Conservation (phyloP, 2,113 vertebrate species). For the Oreochromis niloticus region DNA sequence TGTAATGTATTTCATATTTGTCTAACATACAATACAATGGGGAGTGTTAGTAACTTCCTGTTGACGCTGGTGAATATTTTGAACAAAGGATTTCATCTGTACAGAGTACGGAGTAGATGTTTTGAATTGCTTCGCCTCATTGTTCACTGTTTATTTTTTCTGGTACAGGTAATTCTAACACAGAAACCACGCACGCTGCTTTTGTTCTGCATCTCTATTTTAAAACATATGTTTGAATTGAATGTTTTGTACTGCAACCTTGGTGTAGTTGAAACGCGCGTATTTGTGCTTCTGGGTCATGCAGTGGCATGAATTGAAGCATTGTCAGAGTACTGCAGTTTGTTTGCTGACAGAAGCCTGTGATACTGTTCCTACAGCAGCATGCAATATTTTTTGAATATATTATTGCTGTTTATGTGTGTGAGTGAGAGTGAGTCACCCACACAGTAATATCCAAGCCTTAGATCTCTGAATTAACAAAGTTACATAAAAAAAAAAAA, state of each 20-base stretch:
- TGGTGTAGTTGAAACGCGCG: neutral
- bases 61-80: neutral
- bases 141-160: neutral
- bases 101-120: neutral
- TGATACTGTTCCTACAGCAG: neutral
- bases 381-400: neutral
- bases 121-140: neutral
- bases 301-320: neutral
- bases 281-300: neutral
- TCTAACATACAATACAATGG: neutral
- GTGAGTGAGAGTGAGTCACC: neutral
- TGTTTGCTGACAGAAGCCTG: constrained; percentile 17
- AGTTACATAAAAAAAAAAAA: neutral
- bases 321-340: neutral
- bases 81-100: neutral
- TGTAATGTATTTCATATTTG: neutral
- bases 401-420: neutral
- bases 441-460: neutral
- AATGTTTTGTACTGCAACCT: neutral
- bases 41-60: neutral
- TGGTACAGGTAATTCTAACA: neutral
- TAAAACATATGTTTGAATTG: neutral
- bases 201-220: neutral
- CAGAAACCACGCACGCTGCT: neutral
- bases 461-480: neutral